Evolutionary conservation across 2,113 vertebrate species (phyloP).

Genomic region (Stictonetta naevosa): DNA sequence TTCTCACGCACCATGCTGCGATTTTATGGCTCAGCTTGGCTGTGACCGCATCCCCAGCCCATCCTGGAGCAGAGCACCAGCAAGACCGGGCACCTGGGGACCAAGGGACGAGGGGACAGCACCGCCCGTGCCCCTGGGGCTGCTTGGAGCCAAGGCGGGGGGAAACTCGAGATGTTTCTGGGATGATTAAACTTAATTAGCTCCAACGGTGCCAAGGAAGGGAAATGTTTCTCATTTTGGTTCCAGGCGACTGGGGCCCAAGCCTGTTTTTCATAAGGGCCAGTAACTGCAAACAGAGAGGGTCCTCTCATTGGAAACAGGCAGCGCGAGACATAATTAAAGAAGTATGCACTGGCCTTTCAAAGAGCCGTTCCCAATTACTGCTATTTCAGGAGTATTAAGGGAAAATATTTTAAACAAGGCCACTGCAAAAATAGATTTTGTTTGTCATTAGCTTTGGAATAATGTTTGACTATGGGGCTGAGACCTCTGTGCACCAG

Average conservation of each 20-base stretch:
- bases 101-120: accelerated
- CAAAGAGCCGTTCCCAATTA: slow-evolving; percentile 79
- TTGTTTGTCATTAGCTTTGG: slow-evolving; percentile 81
- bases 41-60: background rate
- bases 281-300: slow-evolving; percentile 79
- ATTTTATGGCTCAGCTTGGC: background rate
- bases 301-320: slow-evolving; percentile 77
- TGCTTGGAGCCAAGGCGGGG: slow-evolving; percentile 14
- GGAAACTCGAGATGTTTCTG: slow-evolving; percentile 66
- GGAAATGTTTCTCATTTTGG: slow-evolving; percentile 75
- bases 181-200: slow-evolving; percentile 79
- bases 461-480: slow-evolving; percentile 77
- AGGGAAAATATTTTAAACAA: slow-evolving; percentile 80
- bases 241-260: slow-evolving; percentile 72
- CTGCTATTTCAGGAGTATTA: slow-evolving; percentile 75
- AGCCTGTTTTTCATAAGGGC: slow-evolving; percentile 81
- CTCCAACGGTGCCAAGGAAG: slow-evolving; percentile 75
- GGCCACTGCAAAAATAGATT: slow-evolving; percentile 81
- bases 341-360: slow-evolving; percentile 74
- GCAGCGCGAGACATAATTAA: slow-evolving; percentile 76
- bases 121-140: background rate
- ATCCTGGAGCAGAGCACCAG: background rate
- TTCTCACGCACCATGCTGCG: background rate
- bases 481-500: slow-evolving; percentile 71
- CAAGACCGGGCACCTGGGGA: background rate